phyloP scores from a whole-genome alignment of 2,888 invertebrate species.

The Caradrina clavipalpis region DNA sequence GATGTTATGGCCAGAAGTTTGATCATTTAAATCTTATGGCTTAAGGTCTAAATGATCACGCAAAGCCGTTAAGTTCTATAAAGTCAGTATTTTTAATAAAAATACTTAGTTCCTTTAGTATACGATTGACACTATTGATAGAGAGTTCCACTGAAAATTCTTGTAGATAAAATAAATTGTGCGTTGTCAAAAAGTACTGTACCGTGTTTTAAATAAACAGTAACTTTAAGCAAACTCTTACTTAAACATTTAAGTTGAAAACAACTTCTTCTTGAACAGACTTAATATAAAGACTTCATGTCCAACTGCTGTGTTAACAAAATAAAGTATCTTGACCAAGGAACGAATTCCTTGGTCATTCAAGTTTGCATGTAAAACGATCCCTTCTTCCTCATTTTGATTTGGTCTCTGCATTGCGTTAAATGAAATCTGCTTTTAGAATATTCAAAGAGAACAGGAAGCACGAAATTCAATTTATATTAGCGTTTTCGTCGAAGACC shows the following conservation, averaged over 20 bases:
- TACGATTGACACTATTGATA: slow-evolving; percentile 14
- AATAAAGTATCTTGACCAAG: slow-evolving; percentile 12
- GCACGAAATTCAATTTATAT: slow-evolving; percentile 80
- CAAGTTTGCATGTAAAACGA: slow-evolving; percentile 36
- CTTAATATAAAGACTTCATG: slow-evolving; percentile 17
- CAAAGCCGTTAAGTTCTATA: slow-evolving; percentile 33
- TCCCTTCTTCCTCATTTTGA: slow-evolving; percentile 57
- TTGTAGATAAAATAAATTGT: slow-evolving; percentile 5
- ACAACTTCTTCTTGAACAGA: background rate
- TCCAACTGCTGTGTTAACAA: slow-evolving; percentile 19
- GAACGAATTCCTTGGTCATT: slow-evolving; percentile 37
- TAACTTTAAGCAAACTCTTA: slow-evolving; percentile 9
- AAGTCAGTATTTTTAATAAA: slow-evolving; percentile 38
- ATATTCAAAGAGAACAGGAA: slow-evolving; percentile 73
- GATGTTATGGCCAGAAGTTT: slow-evolving; percentile 50
- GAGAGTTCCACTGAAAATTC: background rate
- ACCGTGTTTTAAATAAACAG: slow-evolving; percentile 10
- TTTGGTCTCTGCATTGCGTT: slow-evolving; percentile 58
- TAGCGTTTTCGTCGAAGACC: slow-evolving; percentile 72
- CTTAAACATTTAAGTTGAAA: slow-evolving; percentile 20
- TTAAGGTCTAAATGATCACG: slow-evolving; percentile 47
- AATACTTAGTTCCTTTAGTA: slow-evolving; percentile 19
- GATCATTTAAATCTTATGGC: slow-evolving; percentile 52
- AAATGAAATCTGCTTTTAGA: slow-evolving; percentile 69
- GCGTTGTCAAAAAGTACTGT: background rate